Evolutionary conservation across 2,888 invertebrate genomes (phyloP).

Genomic region (Drosophila hawaiiensis): DNA sequence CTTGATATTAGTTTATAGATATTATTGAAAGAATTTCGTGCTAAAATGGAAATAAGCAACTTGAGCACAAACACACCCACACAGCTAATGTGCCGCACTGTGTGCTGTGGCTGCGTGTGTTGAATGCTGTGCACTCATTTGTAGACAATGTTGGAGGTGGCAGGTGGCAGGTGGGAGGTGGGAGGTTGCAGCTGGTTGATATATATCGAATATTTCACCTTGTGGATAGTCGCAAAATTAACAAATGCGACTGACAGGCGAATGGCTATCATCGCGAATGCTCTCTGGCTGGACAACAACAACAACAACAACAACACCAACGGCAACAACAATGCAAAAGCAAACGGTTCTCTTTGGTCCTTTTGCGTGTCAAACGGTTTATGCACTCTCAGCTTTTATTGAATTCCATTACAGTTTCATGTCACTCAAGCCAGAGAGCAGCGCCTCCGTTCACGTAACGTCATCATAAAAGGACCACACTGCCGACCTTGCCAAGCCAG

Average conservation of each 20-base stretch:
- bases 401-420: constrained; percentile 81
- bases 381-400: constrained; percentile 81
- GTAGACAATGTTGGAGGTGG: constrained; percentile 18
- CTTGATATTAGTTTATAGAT: background rate
- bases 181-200: background rate
- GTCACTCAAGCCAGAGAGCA: constrained; percentile 53
- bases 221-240: constrained; percentile 67
- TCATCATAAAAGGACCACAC: constrained; percentile 67
- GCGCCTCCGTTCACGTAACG: constrained; percentile 52
- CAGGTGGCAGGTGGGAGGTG: background rate
- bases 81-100: constrained; percentile 8
- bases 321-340: constrained; percentile 1
- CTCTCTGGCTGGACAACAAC: background rate
- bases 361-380: constrained; percentile 72
- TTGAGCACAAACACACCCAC: background rate
- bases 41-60: background rate
- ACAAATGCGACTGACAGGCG: constrained; percentile 76
- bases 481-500: background rate
- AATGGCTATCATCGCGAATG: constrained; percentile 33
- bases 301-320: background rate
- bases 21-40: background rate
- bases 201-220: background rate
- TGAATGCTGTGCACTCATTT: constrained; percentile 37
- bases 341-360: constrained; percentile 19
- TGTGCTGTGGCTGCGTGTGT: constrained; percentile 28